Evolutionary conservation across 1,140 invertebrate species (phyloP), one percentile per base, ranked within the genome.

Genomic region (Plodia interpunctella): DNA sequence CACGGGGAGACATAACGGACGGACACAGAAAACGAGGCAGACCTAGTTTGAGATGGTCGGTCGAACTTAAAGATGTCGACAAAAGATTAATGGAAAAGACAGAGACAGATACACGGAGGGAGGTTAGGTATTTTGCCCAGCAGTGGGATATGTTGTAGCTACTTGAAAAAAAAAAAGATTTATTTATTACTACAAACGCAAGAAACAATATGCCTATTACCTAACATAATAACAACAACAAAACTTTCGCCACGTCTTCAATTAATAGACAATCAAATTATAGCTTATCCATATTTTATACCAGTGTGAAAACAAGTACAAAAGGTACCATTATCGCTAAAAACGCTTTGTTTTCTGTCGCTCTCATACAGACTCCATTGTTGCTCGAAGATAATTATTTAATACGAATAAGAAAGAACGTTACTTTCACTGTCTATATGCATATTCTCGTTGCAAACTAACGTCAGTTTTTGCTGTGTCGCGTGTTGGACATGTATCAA

Each of bases 361-460:
- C 57, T 74, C 63, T 55, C 65, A 68, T 59, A 35, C 35, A 17
- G 21, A 6, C 6, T 52, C 54, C n/a, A 44, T 44, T 44, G 38
- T 44, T 32, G 30, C 30, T 44, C 38, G 15, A 44, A 66, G 64
- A 70, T 71, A 75, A 77, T 77, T 72, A 72, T 70, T 74, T 74
- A 74, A 68, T 74, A 67, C 72, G 65, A 57, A 66, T 17, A 17
- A n/a, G 38, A 44, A 17, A n/a, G 38, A 44, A 44, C 38, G 2
- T 44, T 44, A 44, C 74, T 77, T 74, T 77, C 74, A 67, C 74
- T 74, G n/a, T 32, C 19, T 60, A 71, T 74, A 74, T 74, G 69
- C 66, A 74, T 74, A 64, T 67, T 65, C 49, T 32, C 38, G 5
- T 44, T 15, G n/a, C n/a, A 44, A 32, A 1, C 11, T 44, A 54